Base-by-base conservation (phyloP, 2,113 vertebrate species). In the Cepphus grylle region DNA sequence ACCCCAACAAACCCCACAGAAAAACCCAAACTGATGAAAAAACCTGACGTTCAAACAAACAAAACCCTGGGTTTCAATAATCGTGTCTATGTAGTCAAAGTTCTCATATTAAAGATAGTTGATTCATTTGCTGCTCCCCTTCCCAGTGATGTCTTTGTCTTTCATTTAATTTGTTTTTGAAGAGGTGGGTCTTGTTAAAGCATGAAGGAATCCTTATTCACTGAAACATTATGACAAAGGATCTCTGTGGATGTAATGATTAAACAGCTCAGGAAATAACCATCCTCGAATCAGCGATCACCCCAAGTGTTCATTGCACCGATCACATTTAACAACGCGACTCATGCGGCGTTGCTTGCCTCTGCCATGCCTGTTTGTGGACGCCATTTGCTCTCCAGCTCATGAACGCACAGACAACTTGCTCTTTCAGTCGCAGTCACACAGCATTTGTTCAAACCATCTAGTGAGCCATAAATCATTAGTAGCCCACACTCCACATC, bases 241-340 rank as follows among this genome's bases (percentile, higher is more conserved):
- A 53, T 73, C 34, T 93, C 42, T 3, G 2, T n/a, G 18, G 12
- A 55, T 50, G 30, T 78, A 47, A 42, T 11, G 18, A 67, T 38
- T 45, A 58, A 85, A 59, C 30, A 69, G 36, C 22, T 52, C 17
- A 72, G 72, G 53, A 90, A 52, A 90, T 58, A 43, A 0, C 10
- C 17, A 8, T 36, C 93, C 66, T 52, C 3, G 2, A 49, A n/a
- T 9, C 1, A 1, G 16, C 2, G 4, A 32, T 65, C 15, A 19
- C 3, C 6, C 14, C 6, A 32, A 70, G 17, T 36, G 29, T n/a
- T 89, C 74, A 7, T 36, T 78, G 47, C 42, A 25, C 2, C 11
- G 50, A 43, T n/a, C n/a, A 11, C 22, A 22, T 59, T 77, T n/a
- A 85, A 55, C 59, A 30, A 9, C 17, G 25, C 0, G 3, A 36